Evolutionary conservation across 2,888 invertebrate genomes (phyloP), one percentile per base, ranked within the genome.

Genomic region (Rhagonycha lutea): DNA sequence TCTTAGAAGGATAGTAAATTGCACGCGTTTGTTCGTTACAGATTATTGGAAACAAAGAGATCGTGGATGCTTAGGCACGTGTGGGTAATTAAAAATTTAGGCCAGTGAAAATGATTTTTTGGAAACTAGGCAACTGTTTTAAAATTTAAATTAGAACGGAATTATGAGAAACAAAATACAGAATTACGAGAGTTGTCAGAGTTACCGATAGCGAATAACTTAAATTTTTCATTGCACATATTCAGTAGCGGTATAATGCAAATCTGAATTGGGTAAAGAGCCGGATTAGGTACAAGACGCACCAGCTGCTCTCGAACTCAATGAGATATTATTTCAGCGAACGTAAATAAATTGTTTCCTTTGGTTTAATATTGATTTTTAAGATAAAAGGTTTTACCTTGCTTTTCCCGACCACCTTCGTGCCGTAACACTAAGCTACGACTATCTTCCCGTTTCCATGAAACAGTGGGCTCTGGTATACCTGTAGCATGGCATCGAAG

Each of bases 361-460:
- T 80, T 79, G 79, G 79, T 82, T 82, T 81, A 74, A 76, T 79
- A 81, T 82, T 78, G 81, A 81, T 81, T 82, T 78, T 76, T 70
- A 69, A 71, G 70, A 68, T 75, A 73, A 70, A 71, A 63, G 68
- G 70, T 65, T 89, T 88, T 84, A 94, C 94, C 92, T 92, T 92
- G 92, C 83, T 91, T 93, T 83, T 94, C 94, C 82, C 92, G 90
- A 61, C 92, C 91, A 60, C 91, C 92, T 76, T 94, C 94, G 74
- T 93, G 91, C 70, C 96, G 90, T 79, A 96, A 90, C 77, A 94
- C 91, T 79, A 96, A 95, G 82, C 92, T 93, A 79, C 92, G 91
- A 80, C 93, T 92, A 83, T 94, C 93, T 85, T 96, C 96, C 71
- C 96, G 90, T 77, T 93, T 90, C 96, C 96, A 97, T 83, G 92